phyloP scores from a whole-genome alignment of 2,888 invertebrate species.

The Stomorhina lunata region DNA sequence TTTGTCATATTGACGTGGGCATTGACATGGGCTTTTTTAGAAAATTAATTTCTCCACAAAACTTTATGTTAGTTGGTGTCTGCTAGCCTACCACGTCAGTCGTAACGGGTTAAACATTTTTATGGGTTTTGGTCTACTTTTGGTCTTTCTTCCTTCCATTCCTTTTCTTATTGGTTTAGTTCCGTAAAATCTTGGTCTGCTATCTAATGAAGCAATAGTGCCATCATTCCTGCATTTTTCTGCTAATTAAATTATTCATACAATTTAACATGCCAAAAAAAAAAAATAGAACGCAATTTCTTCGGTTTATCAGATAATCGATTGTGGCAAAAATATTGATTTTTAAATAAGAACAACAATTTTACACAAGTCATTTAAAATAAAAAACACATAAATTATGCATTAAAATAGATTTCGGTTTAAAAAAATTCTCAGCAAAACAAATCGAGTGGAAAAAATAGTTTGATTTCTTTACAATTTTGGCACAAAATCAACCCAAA shows the following conservation, averaged over 20 bases:
- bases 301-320: constrained; percentile 14
- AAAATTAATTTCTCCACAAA: too few relatives aligned
- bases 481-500: constrained; percentile 40
- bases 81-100: too few relatives aligned
- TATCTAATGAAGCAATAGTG: too few relatives aligned
- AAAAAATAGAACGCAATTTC: background rate
- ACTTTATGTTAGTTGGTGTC: too few relatives aligned
- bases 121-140: too few relatives aligned
- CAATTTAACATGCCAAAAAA: background rate
- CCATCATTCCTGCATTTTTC: too few relatives aligned
- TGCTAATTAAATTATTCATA: background rate
- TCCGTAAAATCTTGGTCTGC: too few relatives aligned
- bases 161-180: too few relatives aligned
- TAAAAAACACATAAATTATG: constrained; percentile 40
- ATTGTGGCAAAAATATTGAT: constrained; percentile 51
- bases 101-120: too few relatives aligned
- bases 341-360: constrained; percentile 5
- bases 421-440: constrained; percentile 50
- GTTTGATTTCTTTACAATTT: constrained; percentile 42
- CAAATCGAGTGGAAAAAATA: constrained; percentile 72
- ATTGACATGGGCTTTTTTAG: too few relatives aligned
- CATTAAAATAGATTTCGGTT: background rate
- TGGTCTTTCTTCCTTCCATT: too few relatives aligned
- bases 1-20: too few relatives aligned
- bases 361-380: constrained; percentile 25